Base-by-base conservation (phyloP, 2,888 invertebrate genomes). In the Alsophila aescularia region DNA sequence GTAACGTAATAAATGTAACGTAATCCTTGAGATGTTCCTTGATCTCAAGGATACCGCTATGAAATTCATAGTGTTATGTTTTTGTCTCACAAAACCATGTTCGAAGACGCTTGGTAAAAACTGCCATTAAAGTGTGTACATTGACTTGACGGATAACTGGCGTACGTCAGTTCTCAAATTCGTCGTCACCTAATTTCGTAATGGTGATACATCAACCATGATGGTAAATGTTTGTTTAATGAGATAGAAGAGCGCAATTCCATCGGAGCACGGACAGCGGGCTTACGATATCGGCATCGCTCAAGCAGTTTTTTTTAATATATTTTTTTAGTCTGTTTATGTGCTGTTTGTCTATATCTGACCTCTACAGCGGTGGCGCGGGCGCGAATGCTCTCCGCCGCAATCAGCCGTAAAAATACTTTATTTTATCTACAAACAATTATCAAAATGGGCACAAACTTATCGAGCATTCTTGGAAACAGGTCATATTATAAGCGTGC, bases 381-480 rank as follows among this genome's bases (percentile, higher is more conserved):
- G n/a, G n/a, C n/a, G n/a, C n/a, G n/a, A n/a, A n/a, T n/a, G n/a
- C n/a, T n/a, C n/a, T n/a, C n/a, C n/a, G n/a, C n/a, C n/a, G n/a
- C n/a, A n/a, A n/a, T n/a, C n/a, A n/a, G n/a, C 58, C 49, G 58
- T 62, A 52, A 52, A 53, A 43, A 53, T 70, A 43, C 24, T 12
- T 27, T 31, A 43, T 15, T 72, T 73, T 73, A 75, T 75, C 72
- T 72, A 73, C 69, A 73, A 63, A 62, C 70, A 76, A 76, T 75
- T 75, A 80, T 75, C 72, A 72, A 73, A 74, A 74, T 70, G 64
- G 67, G 70, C 66, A 72, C 67, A 65, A 62, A 70, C 27, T 64
- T 64, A 60, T 53, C 54, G 59, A 47, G 34, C 49, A 35, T 62
- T 64, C 57, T 58, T 53, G 24, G 58, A 53, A 52, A 47, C 47